Base-by-base conservation (phyloP, 2,797 vertebrate genomes). In the Coreius guichenoti region DNA sequence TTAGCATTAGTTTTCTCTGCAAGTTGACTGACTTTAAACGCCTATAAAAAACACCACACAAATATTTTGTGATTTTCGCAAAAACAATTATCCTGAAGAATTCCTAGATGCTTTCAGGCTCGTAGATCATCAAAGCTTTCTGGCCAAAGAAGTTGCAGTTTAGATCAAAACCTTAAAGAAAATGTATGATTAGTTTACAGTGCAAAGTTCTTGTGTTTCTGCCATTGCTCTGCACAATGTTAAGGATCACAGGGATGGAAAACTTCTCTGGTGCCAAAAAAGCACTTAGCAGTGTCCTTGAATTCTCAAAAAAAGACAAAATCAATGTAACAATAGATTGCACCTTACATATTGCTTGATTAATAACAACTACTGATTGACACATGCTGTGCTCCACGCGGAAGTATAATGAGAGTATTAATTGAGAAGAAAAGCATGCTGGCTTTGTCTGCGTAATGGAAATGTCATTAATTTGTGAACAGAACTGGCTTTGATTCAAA, bases 101-200 rank as follows among this genome's bases (percentile, higher is more conserved):
- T 56, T 70, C 49, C 51, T 74, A 49, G 13, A 26, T 54, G 61
- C 63, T 68, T 82, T 49, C 19, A 83, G 36, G 17, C 65, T 73
- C 68, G 67, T 80, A 49, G 43, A 77, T 70, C 58, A 82, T 86
- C 26, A 78, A 51, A 8, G 47, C 39, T 82, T 80, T 67, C 69
- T 89, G 86, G 45, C 43, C 51, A 58, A 75, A 83, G 29, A 80
- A 82, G 26, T 33, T 74, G 17, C 80, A 72, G 65, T 81, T 73
- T 36, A 63, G 80, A 33, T 81, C 16, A 67, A 39, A 33, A 26
- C 11, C 43, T 1, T 75, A 29, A 21, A 75, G 31, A 77, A 67
- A 84, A 84, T 56, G 8, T 56, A n/a, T 29, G 14, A 83, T 83
- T 76, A 39, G n/a, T 78, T 58, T 31, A 29, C 12, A 2, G 7